These are phyloP conservation scores for Bambusicola thoracicus DNA, from an alignment of 2,113 vertebrate genomes.

Conservation along the genomic window DNA sequence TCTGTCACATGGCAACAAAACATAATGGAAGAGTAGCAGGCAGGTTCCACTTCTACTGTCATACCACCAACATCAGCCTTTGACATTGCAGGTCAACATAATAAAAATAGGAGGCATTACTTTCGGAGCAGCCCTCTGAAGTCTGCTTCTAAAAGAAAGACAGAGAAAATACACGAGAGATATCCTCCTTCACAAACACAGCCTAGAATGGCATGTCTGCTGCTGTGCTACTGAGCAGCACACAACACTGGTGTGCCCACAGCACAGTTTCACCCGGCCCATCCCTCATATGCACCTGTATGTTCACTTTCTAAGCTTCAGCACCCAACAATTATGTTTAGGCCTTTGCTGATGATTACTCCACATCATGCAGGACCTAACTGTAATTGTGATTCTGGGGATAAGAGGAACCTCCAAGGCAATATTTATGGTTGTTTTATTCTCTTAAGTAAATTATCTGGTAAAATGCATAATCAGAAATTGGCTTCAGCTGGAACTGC, in stretches of 20 bases:
- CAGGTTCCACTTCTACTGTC: background rate
- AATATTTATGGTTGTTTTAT: background rate
- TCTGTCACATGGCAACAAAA: background rate
- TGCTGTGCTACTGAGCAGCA: background rate
- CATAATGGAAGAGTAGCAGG: background rate
- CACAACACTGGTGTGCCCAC: background rate
- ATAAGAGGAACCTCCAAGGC: background rate
- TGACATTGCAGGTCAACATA: background rate
- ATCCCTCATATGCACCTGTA: background rate
- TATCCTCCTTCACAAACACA: background rate
- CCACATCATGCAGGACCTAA: background rate
- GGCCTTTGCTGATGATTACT: background rate
- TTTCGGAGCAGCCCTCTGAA: background rate
- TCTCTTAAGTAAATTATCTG: background rate
- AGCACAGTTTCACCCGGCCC: background rate
- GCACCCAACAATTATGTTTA: background rate
- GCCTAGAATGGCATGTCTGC: fast-evolving
- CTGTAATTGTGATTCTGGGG: background rate
- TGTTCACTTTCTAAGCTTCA: background rate
- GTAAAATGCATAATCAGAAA: background rate
- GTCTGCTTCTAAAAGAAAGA: background rate
- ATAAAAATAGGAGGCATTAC: background rate
- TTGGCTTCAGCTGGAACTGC: background rate
- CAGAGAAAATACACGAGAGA: background rate
- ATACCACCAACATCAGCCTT: background rate